A percentile compares a stretch with the other conserved stretches of the same genome.
These are phyloP conservation scores for Microtus oregoni DNA, from an alignment of 2,113 vertebrate species.

Conservation along the genomic window DNA sequence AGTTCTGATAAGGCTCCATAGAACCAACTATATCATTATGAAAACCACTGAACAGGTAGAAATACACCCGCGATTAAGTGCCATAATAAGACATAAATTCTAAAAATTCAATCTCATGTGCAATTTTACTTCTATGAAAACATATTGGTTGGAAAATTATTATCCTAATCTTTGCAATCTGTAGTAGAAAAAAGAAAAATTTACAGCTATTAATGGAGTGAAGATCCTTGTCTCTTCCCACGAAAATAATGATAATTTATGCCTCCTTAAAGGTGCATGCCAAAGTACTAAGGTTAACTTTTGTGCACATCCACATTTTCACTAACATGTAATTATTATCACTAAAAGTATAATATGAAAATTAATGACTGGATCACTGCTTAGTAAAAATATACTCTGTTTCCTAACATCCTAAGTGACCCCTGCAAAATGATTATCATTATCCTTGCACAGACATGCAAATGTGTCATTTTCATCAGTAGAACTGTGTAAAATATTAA, in stretches of 20 bases:
- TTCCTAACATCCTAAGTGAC: constrained; percentile 35
- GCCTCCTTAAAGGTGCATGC: neutral
- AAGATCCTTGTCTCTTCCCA: neutral
- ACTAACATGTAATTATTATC: neutral
- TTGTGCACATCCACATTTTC: constrained; percentile 7
- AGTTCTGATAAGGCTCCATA: neutral
- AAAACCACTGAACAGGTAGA: neutral
- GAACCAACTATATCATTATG: neutral
- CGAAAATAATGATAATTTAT: neutral
- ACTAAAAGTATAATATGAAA: constrained; percentile 45
- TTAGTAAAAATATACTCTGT: neutral
- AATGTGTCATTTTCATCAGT: constrained; percentile 57
- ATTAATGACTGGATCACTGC: neutral
- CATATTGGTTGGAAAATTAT: neutral
- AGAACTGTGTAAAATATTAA: constrained; percentile 63
- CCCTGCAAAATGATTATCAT: constrained; percentile 55
- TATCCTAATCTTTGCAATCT: constrained; percentile 17
- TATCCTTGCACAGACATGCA: neutral
- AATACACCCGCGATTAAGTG: neutral
- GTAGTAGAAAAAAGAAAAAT: neutral
- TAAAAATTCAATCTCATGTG: neutral
- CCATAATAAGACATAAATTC: neutral
- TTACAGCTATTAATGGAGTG: neutral
- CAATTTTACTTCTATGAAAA: constrained; percentile 8
- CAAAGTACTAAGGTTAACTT: constrained; percentile 10